These are phyloP conservation scores for Artibeus jamaicensis DNA, from an alignment of 2,797 vertebrate genomes.

Conservation along the genomic window DNA sequence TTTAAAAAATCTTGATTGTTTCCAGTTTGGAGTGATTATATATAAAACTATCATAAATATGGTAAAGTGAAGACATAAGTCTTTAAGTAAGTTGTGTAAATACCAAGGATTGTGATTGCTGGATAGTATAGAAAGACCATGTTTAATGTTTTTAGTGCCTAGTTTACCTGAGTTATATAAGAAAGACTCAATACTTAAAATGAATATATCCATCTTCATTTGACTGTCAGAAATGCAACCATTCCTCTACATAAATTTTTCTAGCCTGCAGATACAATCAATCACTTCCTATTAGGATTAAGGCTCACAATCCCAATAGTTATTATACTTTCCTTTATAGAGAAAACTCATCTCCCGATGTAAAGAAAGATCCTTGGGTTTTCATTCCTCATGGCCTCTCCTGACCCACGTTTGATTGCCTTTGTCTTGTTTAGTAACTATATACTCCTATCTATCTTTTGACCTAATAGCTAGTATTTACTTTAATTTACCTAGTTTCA, in stretches of 20 bases:
- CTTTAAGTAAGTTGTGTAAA: background rate
- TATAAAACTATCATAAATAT: background rate
- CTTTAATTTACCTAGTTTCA: background rate
- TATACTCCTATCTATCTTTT: background rate
- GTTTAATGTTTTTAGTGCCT: background rate
- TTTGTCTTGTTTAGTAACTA: background rate
- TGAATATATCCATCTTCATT: background rate
- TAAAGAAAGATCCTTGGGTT: background rate
- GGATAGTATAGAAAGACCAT: background rate
- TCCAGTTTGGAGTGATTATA: background rate
- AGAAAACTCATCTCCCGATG: background rate
- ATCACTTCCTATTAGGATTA: background rate
- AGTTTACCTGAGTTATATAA: background rate
- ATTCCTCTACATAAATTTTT: background rate
- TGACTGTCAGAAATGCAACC: background rate
- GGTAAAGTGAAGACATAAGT: background rate
- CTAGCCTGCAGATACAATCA: background rate
- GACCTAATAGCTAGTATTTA: background rate
- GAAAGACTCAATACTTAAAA: background rate
- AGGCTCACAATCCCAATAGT: background rate
- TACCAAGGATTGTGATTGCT: background rate
- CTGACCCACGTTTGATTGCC: fast-evolving
- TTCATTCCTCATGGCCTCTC: background rate
- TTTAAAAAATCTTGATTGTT: background rate
- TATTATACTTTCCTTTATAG: background rate